These are phyloP conservation scores for Pterocles orientalis DNA, from an alignment of 2,113 vertebrate species.

Conservation along the genomic window DNA sequence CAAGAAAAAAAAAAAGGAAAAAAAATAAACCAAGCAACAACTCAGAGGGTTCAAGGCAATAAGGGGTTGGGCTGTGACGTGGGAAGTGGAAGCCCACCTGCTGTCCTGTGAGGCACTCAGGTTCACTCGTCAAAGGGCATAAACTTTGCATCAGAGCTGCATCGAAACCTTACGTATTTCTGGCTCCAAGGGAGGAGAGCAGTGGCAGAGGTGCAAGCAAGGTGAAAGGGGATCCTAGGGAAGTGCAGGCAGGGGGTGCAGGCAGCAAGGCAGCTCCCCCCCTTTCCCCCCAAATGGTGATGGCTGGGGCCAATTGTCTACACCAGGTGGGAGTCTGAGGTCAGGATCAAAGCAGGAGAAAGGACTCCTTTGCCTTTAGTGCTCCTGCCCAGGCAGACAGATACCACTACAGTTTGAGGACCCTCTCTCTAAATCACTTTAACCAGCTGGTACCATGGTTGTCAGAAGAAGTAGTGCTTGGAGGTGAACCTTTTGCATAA, in stretches of 20 bases:
- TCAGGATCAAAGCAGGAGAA: background rate
- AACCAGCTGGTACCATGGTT: background rate
- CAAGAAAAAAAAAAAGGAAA: no score
- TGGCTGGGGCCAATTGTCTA: background rate
- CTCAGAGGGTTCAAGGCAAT: background rate
- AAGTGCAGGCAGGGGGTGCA: background rate
- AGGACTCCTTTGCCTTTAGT: background rate
- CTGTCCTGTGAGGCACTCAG: accelerated
- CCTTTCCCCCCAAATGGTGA: background rate
- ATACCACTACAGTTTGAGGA: accelerated
- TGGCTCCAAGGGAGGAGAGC: background rate
- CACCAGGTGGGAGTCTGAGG: background rate
- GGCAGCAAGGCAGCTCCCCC: background rate
- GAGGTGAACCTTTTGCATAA: background rate
- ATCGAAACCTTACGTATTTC: background rate
- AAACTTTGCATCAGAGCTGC: background rate
- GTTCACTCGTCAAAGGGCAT: background rate
- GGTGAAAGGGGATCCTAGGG: background rate
- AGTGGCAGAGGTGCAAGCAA: background rate
- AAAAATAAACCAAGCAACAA: background rate
- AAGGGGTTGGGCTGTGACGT: background rate
- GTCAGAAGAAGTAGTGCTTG: background rate
- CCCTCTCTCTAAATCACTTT: background rate
- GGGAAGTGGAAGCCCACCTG: background rate
- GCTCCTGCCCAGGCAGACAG: background rate